Evolutionary conservation across 1,140 invertebrate genomes (phyloP), one percentile per base, ranked within the genome.

Genomic region (Zaprionus kolodkinae): DNA sequence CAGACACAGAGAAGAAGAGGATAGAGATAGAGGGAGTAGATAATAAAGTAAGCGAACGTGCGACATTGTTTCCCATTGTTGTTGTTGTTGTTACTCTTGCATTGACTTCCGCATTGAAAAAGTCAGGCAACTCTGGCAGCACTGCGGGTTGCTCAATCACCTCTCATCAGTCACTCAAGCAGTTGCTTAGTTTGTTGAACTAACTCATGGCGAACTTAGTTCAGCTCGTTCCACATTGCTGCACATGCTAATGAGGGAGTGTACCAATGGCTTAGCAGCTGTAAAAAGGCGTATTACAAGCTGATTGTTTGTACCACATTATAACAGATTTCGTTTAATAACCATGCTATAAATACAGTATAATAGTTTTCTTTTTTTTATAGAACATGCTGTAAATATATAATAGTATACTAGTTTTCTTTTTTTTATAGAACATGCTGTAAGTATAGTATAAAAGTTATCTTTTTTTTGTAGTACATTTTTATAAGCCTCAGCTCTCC

Each of bases 151-250:
- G 10, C 4, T 50, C 11, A 50, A 12, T 50, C 45, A 50, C 45
- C 45, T 12, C 13, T 12, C 13, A 55, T 25, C 17, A 68, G 78
- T 80, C 45, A 45, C 45, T 80, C 56, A 70, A 38, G 55, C 63
- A 66, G 48, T 76, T 72, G 73, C 50, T 73, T 61, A 36, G 55
- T 25, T 60, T 64, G 48, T 71, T 78, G 55, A 55, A 67, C 61
- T 78, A 61, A 17, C 50, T 43, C n/a, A 30, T 30, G 43, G 30
- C 54, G 48, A 66, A 60, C 43, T 48, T 15, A 67, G 54, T 64
- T 64, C 33, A 50, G 25, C 38, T 60, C 76, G 81, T 80, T 85
- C 74, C 75, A 78, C 78, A 78, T 69, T 68, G 81, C 54, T 67
- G 81, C 83, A 73, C 74, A 40, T 56, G 63, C 43, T 84, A 84